These are phyloP conservation scores for Dendrolimus houi DNA, from an alignment of 2,888 invertebrate genomes.

Conservation along the genomic window DNA sequence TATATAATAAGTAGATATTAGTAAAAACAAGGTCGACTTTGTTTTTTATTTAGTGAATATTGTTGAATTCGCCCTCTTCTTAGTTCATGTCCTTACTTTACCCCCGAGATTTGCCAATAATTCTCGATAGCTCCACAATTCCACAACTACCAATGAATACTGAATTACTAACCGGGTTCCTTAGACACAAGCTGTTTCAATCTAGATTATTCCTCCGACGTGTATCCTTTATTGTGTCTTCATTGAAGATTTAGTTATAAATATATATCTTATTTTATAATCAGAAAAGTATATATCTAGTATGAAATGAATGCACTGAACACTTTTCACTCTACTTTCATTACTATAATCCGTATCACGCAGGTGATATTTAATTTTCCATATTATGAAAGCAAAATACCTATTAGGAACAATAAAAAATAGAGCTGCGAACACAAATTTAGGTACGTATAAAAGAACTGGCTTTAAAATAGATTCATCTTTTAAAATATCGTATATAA, in stretches of 20 bases:
- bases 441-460: no score
- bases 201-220: slow-evolving; percentile 57
- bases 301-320: no score
- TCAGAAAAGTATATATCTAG: no score
- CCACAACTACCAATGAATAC: slow-evolving; percentile 61
- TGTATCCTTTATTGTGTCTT: slow-evolving; percentile 1
- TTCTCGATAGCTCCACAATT: slow-evolving; percentile 61
- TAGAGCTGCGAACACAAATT: no score
- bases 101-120: slow-evolving; percentile 70
- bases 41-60: neutral
- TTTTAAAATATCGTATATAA: no score
- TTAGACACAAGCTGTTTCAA: slow-evolving; percentile 59
- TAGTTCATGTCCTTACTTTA: slow-evolving; percentile 18
- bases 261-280: no score
- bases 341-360: no score
- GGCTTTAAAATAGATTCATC: no score
- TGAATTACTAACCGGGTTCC: slow-evolving; percentile 49
- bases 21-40: neutral
- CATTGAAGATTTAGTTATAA: neutral
- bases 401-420: no score
- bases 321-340: no score
- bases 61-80: slow-evolving; percentile 1
- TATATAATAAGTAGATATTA: neutral
- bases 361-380: no score
- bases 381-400: no score